These are phyloP conservation scores for Ancistrus triradiatus DNA, from an alignment of 2,113 vertebrate genomes.

Conservation along the genomic window DNA sequence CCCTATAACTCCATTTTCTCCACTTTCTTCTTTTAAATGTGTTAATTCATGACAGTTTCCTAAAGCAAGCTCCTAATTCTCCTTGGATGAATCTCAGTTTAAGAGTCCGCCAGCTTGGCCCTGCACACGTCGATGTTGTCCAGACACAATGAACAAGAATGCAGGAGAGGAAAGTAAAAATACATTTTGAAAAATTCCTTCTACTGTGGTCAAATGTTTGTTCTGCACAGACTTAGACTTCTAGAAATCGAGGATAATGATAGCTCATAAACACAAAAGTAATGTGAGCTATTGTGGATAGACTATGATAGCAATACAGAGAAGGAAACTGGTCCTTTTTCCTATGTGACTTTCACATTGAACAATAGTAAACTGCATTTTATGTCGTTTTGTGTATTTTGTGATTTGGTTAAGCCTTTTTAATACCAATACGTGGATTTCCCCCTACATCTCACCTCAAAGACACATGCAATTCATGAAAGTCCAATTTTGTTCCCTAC, in stretches of 20 bases:
- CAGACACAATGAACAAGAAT: constrained; percentile 8
- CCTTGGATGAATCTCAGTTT: too few species aligned
- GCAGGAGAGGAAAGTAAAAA: constrained; percentile 4
- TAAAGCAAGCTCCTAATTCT: too few species aligned
- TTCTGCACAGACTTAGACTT: constrained; percentile 2
- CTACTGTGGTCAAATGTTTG: constrained; percentile 29
- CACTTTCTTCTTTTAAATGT: too few species aligned
- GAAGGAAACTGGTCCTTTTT: too few species aligned
- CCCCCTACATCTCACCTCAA: too few species aligned
- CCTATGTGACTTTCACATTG: too few species aligned
- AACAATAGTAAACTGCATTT: too few species aligned
- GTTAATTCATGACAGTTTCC: too few species aligned
- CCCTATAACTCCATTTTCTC: too few species aligned
- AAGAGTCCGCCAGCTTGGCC: constrained; percentile 8
- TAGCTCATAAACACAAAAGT: constrained; percentile 35
- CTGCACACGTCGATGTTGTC: background rate
- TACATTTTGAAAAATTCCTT: constrained; percentile 27
- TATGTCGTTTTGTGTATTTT: too few species aligned
- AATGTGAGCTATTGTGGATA: constrained; percentile 25
- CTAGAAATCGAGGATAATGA: constrained; percentile 26
- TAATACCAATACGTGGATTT: too few species aligned
- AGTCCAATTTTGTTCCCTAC: background rate
- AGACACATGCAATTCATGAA: background rate
- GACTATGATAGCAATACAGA: background rate
- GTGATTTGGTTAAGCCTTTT: too few species aligned